Evolutionary conservation across 2,113 vertebrate genomes (phyloP), one percentile per base, ranked within the genome.

Genomic region (Scophthalmus maximus): DNA sequence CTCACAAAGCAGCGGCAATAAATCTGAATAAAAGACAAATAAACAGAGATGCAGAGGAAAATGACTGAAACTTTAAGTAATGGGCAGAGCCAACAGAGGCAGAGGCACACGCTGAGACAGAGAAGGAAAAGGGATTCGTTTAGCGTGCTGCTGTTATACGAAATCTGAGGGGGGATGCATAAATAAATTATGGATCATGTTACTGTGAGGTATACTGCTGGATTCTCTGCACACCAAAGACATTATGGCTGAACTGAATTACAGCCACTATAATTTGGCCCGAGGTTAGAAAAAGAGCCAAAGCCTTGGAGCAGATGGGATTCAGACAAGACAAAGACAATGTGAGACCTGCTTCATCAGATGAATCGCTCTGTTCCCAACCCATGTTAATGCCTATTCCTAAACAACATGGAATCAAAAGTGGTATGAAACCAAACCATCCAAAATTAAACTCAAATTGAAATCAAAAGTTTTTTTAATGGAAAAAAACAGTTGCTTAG

Each of bases 131-230:
- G 20, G 65, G 66, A 88, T 79, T 79, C 29, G 73, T 64, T 80
- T 73, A 69, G 46, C 49, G 53, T 17, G 53, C 38, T 51, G 55
- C 70, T 83, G 46, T 65, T 51, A 73, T 57, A 26, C 49, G 78
- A 76, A 69, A 75, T 79, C 68, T 60, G 68, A 79, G 69, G 20
- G 70, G 68, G 40, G 78, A 66, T 52, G 58, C 49, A 72, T 63
- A 78, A 78, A 80, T 76, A 67, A 44, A 71, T 80, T 71, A 83
- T 40, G 46, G 73, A 38, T 84, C 52, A 14, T 74, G 57, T 90
- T 84, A 69, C 74, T 5, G 27, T 50, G 62, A 58, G 57, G 32
- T 65, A 76, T 40, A 53, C 34, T 46, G 20, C 61, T 66, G 64
- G 63, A 79, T 68, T 64, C 18, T 46, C n/a, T 64, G 42, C 57